phyloP scores from a whole-genome alignment of 2,797 vertebrate species.

The Ispidina picta region DNA sequence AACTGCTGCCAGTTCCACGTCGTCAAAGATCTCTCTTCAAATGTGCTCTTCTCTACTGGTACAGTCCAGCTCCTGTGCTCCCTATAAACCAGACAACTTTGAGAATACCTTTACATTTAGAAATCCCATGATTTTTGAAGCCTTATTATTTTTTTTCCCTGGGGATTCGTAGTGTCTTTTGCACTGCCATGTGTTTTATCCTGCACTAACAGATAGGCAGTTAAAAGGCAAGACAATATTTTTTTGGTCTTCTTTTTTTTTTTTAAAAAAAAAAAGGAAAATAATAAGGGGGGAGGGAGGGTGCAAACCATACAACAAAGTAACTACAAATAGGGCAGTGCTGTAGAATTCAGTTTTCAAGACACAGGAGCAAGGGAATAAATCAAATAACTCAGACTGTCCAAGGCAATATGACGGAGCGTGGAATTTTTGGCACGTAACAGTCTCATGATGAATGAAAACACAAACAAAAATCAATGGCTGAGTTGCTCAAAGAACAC shows the following conservation, averaged over 20 bases:
- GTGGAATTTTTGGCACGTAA: slow-evolving; percentile 62
- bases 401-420: slow-evolving; percentile 35
- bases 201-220: neutral
- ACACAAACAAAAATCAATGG: slow-evolving; percentile 75
- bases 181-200: neutral
- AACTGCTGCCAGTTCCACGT: neutral
- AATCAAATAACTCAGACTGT: slow-evolving; percentile 60
- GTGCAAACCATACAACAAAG: neutral
- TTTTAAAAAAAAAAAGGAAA: neutral
- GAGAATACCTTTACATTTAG: neutral
- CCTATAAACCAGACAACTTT: neutral
- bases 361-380: slow-evolving; percentile 7
- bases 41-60: neutral
- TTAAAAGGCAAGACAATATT: neutral
- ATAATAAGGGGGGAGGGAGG: too few species aligned
- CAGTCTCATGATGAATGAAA: slow-evolving; percentile 69
- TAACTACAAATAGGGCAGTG: slow-evolving; percentile 20
- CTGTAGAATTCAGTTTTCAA: slow-evolving; percentile 38
- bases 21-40: neutral
- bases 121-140: neutral
- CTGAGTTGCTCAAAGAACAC: slow-evolving; percentile 66
- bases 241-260: neutral
- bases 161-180: neutral
- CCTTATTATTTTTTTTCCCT: neutral
- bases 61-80: neutral